A percentile compares a stretch with the other conserved stretches of the same genome.
phyloP scores from a whole-genome alignment of 53 echinoderm and acorn worm species.

The Echinometra lucunter region DNA sequence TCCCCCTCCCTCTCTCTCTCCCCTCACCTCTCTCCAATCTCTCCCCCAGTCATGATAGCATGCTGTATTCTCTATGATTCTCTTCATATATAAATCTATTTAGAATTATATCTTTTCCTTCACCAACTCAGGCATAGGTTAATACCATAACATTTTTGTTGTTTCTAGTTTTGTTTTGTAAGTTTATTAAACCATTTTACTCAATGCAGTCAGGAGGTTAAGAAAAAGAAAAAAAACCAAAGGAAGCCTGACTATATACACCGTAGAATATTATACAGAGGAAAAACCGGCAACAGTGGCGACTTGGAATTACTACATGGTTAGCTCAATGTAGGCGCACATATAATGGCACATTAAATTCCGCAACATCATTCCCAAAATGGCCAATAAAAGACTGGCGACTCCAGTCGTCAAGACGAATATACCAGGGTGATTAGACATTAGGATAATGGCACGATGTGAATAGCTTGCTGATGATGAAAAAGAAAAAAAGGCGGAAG shows the following conservation, averaged over 20 bases:
- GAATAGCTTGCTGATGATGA: background rate
- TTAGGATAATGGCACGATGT: slow-evolving; percentile 49
- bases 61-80: too few relatives aligned
- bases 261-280: background rate
- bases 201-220: too few relatives aligned
- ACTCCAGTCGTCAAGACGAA: slow-evolving; percentile 43
- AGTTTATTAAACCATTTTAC: background rate
- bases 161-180: too few relatives aligned
- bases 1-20: too few relatives aligned
- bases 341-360: slow-evolving; percentile 55
- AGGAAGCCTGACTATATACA: background rate
- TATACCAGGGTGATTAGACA: slow-evolving; percentile 14
- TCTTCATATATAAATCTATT: too few relatives aligned
- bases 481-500: background rate
- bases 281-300: background rate
- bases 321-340: slow-evolving; percentile 11
- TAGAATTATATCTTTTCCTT: too few relatives aligned
- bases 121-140: too few relatives aligned
- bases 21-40: too few relatives aligned
- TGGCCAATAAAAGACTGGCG: slow-evolving; percentile 63
- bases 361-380: slow-evolving; percentile 39
- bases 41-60: too few relatives aligned
- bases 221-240: background rate
- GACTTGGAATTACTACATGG: slow-evolving; percentile 11
- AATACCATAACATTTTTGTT: background rate